A percentile compares a stretch with the other conserved stretches of the same genome.
phyloP scores from a whole-genome alignment of 1,140 invertebrate genomes.

The Leptestheria dahalacensis region DNA sequence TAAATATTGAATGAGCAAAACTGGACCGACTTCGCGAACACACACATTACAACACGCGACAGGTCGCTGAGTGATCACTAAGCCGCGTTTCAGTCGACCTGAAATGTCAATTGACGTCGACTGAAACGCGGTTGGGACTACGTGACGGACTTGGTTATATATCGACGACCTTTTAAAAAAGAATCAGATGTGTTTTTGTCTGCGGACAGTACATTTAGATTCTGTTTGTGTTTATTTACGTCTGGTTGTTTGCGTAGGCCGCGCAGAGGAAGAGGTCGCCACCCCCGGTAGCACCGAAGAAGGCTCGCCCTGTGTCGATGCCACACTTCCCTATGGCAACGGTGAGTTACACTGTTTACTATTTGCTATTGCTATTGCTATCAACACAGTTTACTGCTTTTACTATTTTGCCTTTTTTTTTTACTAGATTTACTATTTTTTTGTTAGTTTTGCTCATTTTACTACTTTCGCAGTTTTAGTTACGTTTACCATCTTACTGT shows the following conservation, averaged over 20 bases:
- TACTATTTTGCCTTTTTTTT: no score
- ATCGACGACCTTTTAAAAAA: no score
- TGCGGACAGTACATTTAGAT: neutral
- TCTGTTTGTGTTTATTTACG: no score
- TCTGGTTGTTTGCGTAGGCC: neutral
- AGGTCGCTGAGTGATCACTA: neutral
- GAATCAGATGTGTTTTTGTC: no score
- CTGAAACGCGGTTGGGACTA: neutral
- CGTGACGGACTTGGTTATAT: neutral
- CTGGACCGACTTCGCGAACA: no score
- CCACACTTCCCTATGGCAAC: neutral
- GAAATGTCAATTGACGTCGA: neutral
- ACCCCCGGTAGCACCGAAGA: conserved; percentile 11
- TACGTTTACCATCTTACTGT: no score
- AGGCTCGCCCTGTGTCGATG: conserved; percentile 9
- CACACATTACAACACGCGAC: neutral
- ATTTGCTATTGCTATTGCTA: no score
- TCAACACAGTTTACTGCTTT: no score
- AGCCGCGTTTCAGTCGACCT: neutral
- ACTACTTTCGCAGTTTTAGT: no score
- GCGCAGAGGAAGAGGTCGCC: conserved; percentile 12
- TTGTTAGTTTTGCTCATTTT: no score
- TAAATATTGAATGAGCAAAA: neutral
- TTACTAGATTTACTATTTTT: no score
- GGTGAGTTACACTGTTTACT: no score